Evolutionary conservation across 2,113 vertebrate genomes (phyloP), one percentile per base, ranked within the genome.

Genomic region (Sander lucioperca): DNA sequence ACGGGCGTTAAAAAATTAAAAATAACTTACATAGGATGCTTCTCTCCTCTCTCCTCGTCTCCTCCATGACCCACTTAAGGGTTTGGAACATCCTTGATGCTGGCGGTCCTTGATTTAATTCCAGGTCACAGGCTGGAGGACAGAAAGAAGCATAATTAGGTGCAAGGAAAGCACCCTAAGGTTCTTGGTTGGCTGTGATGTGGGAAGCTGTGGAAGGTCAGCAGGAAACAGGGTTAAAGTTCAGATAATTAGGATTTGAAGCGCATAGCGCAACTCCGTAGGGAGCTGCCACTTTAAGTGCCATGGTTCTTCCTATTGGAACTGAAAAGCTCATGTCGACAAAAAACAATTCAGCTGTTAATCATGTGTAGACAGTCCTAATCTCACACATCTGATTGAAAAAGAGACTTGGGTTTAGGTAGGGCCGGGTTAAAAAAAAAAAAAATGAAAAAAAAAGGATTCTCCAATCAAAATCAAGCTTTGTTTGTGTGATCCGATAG

Each of bases 221-320:
- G 19, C 47, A 61, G 58, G 45, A 27, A 69, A 18, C 58, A 0
- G 14, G 71, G 51, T 68, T 70, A 43, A 23, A 61, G n/a, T 68
- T 73, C 66, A 77, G 13, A 63, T 48, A 21, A 79, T 58, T 51
- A 15, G 36, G 63, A 39, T 57, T 36, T 9, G 14, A 33, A 77
- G 53, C 27, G 36, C 43, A 53, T 16, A 3, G 23, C 16, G 11
- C 0, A 9, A 16, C 25, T 54, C 23, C 56, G 15, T 10, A 63
- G 21, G 14, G 50, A 47, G 3, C 47, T 45, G 57, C 13, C 15
- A 50, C 25, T 13, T 11, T 16, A 9, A 36, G 27, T 3, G 1
- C 15, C 19, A 7, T 18, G 9, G 5, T 27, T 51, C 56, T 13
- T n/a, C 59, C 4, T 3, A 0, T 12, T 9, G 23, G 10, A 33